phyloP scores from a whole-genome alignment of 2,888 invertebrate genomes.

The Amphipyra tragopoginis region DNA sequence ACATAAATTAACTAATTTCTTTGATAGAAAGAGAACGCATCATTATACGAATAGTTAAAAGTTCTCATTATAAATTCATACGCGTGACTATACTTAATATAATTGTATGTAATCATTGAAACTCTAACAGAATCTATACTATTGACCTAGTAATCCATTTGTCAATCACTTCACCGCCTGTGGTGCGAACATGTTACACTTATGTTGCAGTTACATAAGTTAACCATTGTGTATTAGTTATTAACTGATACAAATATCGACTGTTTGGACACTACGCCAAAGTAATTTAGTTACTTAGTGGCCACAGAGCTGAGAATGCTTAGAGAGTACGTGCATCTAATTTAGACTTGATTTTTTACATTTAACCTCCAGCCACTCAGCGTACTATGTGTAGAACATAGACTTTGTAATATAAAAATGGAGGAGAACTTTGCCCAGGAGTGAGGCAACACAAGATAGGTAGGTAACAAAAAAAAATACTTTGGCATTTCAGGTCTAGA shows the following conservation, averaged over 20 bases:
- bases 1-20: too few species aligned
- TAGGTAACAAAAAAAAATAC: too few species aligned
- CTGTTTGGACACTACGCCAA: slow-evolving; percentile 47
- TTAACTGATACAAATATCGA: slow-evolving; percentile 53
- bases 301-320: slow-evolving; percentile 25
- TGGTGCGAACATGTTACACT: slow-evolving; percentile 41
- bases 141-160: slow-evolving; percentile 45
- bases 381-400: too few species aligned
- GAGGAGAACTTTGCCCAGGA: too few species aligned
- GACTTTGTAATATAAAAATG: too few species aligned
- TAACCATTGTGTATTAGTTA: slow-evolving; percentile 46
- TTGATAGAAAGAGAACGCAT: background rate
- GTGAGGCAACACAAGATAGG: too few species aligned
- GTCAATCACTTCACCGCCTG: slow-evolving; percentile 37
- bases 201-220: slow-evolving; percentile 27
- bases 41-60: background rate
- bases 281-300: slow-evolving; percentile 37
- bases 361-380: too few species aligned
- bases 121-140: slow-evolving; percentile 14
- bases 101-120: slow-evolving; percentile 19
- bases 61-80: slow-evolving; percentile 11
- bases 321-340: slow-evolving; percentile 33
- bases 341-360: too few species aligned
- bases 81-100: slow-evolving; percentile 12
- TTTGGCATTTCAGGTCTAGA: too few species aligned